Conservation (phyloP, 1,140 invertebrate genomes). For the Lasioglossum baleicum region DNA sequence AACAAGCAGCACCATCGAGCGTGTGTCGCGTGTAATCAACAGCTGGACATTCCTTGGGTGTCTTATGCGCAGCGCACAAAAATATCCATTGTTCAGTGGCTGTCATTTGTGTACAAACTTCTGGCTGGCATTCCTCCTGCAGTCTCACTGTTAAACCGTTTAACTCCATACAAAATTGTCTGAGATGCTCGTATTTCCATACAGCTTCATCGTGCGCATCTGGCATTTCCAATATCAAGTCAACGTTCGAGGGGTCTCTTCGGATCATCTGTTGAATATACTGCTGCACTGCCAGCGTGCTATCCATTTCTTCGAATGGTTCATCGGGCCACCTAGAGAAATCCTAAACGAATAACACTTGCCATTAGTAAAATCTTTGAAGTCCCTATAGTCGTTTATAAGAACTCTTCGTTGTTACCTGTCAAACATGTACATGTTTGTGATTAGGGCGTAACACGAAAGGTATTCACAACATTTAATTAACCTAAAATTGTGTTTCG, state of each 20-base stretch:
- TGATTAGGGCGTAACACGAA: neutral
- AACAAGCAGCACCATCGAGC: constrained; percentile 98
- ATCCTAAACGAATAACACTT: constrained; percentile 84
- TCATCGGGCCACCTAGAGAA: constrained; percentile 99
- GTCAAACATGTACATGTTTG: constrained; percentile 5
- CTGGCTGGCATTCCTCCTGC: constrained; percentile 96
- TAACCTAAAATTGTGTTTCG: constrained; percentile 6
- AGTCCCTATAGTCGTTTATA: neutral
- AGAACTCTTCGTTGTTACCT: neutral
- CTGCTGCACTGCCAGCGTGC: constrained; percentile 98
- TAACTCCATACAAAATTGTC: constrained; percentile 99
- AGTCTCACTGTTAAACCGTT: constrained; percentile 97
- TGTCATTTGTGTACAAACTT: constrained; percentile 99
- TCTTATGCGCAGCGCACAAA: constrained; percentile 99
- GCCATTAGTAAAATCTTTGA: neutral
- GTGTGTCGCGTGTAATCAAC: constrained; percentile 99
- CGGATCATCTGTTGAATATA: constrained; percentile 99
- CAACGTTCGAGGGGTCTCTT: constrained; percentile 94
- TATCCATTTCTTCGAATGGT: constrained; percentile 99
- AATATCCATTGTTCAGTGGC: constrained; percentile 99
- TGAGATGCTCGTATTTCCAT: constrained; percentile 99
- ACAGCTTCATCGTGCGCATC: constrained; percentile 99
- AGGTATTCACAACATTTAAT: neutral
- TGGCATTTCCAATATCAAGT: constrained; percentile 96
- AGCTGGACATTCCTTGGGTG: constrained; percentile 99